Evolutionary conservation across 2,888 invertebrate species (phyloP), one percentile per base, ranked within the genome.

Genomic region (Nomada flava): DNA sequence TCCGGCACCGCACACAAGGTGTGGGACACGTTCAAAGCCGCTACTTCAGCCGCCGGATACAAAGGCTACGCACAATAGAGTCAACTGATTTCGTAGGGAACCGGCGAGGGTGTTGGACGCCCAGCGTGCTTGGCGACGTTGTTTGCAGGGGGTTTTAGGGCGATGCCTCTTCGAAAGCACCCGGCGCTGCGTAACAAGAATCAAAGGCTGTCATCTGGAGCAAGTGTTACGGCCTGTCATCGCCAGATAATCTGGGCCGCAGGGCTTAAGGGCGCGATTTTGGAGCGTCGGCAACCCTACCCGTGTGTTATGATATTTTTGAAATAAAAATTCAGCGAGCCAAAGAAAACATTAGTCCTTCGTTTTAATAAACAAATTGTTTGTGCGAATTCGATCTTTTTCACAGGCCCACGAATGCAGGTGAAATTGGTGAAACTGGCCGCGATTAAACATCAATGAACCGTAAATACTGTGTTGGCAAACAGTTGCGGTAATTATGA

Each of bases 161-260:
- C 75, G 83, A 82, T 80, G 85, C 76, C 78, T 47, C 65, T 70
- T 73, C 74, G 84, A 88, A 75, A 78, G 78, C 60, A 76, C 64
- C 81, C 57, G 74, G 70, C 64, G 76, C 67, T 78, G 79, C 87
- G 82, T 79, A 74, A 60, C 77, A 71, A 29, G 59, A 87, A 87
- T 90, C 90, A 90, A 90, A 90, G 90, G 82, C 84, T 85, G 90
- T 88, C 88, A 89, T 87, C 81, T 73, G 63, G 72, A 71, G 85
- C 90, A 83, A 90, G 89, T 86, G 89, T 87, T 88, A 82, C 90
- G 68, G 70, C 86, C 89, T 89, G 90, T 89, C 89, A 89, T 87
- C 55, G 62, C 72, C 89, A 89, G 90, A 76, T 84, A 80, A 86
- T 79, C 80, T 67, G 29, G 64, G 52, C 71, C 72, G 59, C 88